phyloP scores from a whole-genome alignment of 2,113 vertebrate genomes.

The Heloderma charlesbogerti region DNA sequence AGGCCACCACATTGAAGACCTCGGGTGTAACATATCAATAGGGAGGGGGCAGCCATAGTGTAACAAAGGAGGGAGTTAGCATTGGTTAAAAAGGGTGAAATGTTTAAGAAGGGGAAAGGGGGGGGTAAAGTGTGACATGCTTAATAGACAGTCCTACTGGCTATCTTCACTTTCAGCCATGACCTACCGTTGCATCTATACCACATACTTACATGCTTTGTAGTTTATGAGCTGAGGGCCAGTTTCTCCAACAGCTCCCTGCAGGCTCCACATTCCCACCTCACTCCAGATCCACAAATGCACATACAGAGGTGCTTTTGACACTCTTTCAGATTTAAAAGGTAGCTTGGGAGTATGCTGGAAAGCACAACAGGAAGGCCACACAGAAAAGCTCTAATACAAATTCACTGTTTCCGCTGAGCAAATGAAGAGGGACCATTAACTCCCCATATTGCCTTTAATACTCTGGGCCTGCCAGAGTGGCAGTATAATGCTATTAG shows the following conservation, averaged over 20 bases:
- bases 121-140: neutral
- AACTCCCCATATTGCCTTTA: neutral
- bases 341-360: neutral
- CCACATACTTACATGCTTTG: neutral
- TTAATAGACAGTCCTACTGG: neutral
- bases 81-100: neutral
- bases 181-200: neutral
- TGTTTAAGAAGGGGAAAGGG: neutral
- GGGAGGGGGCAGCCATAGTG: no score
- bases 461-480: neutral
- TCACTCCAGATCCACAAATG: neutral
- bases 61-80: neutral
- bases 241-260: no score
- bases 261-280: neutral
- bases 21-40: neutral
- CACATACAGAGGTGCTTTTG: neutral
- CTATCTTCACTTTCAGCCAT: neutral
- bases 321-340: neutral
- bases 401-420: neutral
- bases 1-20: no score
- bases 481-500: neutral
- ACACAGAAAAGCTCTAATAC: neutral
- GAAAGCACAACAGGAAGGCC: neutral
- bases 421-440: neutral
- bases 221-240: neutral